Evolutionary conservation across 2,888 invertebrate genomes (phyloP).

Genomic region (Ophraella communa): DNA sequence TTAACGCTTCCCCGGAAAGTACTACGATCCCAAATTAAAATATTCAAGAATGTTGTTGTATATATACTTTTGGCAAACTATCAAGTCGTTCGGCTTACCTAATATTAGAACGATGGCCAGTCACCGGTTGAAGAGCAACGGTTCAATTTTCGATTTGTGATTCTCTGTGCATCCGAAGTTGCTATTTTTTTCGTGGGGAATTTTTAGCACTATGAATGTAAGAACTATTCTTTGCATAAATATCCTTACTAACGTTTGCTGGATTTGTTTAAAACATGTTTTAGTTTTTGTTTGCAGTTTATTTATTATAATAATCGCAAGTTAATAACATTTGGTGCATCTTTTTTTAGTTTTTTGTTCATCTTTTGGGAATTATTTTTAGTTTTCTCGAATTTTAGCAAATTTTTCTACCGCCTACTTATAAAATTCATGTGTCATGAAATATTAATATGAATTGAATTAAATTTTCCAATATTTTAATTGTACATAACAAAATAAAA

Average conservation of each 20-base stretch:
- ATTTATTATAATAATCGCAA: too few relatives aligned
- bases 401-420: too few relatives aligned
- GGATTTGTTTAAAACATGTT: neutral
- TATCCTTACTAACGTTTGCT: conserved; percentile 9
- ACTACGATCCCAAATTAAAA: conserved; percentile 12
- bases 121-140: conserved; percentile 39
- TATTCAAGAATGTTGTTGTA: conserved; percentile 44
- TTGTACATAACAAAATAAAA: too few relatives aligned
- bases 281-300: too few relatives aligned
- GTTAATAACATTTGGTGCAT: neutral
- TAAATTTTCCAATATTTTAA: too few relatives aligned
- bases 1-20: conserved; percentile 5
- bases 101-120: conserved; percentile 52
- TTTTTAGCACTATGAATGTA: conserved; percentile 46
- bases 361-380: too few relatives aligned
- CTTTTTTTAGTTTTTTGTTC: too few relatives aligned
- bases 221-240: conserved; percentile 37
- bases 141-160: conserved; percentile 47
- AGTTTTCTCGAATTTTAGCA: too few relatives aligned
- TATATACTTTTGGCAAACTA: conserved; percentile 52
- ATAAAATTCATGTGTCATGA: too few relatives aligned
- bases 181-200: conserved; percentile 31
- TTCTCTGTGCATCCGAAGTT: conserved; percentile 44
- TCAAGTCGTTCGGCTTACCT: conserved; percentile 48
- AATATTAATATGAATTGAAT: too few relatives aligned